phyloP scores from a whole-genome alignment of 2,888 invertebrate genomes.

The Mesodorylaimus sp. region DNA sequence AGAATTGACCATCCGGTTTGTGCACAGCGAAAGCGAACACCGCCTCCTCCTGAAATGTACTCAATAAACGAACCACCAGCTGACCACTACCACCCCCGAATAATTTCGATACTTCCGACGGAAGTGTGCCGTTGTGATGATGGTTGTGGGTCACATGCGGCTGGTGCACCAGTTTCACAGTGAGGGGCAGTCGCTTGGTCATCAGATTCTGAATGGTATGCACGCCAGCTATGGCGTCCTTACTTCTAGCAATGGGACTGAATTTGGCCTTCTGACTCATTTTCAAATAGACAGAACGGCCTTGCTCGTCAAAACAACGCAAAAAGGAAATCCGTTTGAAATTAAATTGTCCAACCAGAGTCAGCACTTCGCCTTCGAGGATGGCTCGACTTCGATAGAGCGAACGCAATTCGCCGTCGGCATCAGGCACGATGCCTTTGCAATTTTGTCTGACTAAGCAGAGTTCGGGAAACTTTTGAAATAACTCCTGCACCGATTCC shows the following conservation, averaged over 20 bases:
- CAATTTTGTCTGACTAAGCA: conserved; percentile 50
- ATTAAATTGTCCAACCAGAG: conserved; percentile 24
- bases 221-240: conserved; percentile 81
- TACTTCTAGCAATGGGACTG: conserved; percentile 63
- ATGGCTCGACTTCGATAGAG: conserved; percentile 13
- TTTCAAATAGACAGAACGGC: conserved; percentile 59
- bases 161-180: conserved; percentile 72
- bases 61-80: neutral
- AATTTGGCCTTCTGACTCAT: conserved; percentile 74
- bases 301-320: conserved; percentile 64
- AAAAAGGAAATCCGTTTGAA: conserved; percentile 40
- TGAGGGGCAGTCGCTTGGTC: conserved; percentile 65
- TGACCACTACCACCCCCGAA: neutral
- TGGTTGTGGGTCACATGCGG: no score
- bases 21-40: conserved; percentile 43
- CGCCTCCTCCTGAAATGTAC: neutral
- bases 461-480: conserved; percentile 36
- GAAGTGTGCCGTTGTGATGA: neutral
- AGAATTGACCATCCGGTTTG: conserved; percentile 49
- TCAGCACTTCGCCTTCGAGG: conserved; percentile 27
- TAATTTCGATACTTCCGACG: neutral
- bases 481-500: conserved; percentile 64
- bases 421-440: conserved; percentile 24
- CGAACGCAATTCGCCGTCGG: conserved; percentile 21
- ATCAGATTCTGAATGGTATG: conserved; percentile 72